Base-by-base conservation (phyloP, 37 sponge, comb jelly and placozoan genomes). In the Cladorhizidae sp. region DNA sequence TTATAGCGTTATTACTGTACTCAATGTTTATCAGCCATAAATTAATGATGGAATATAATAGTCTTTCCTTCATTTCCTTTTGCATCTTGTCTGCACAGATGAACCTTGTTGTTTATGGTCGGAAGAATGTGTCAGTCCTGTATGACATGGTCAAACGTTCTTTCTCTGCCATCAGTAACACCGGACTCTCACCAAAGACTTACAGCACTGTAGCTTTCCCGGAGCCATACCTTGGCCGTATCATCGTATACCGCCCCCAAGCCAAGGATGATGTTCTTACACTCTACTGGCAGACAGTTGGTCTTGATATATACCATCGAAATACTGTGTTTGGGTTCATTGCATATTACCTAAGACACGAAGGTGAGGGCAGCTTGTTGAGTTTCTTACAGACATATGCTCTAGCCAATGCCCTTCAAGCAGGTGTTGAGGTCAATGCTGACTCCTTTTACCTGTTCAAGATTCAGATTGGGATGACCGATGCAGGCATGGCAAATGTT, bases 71-170 rank as follows among this genome's bases (percentile, higher is more conserved):
- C n/a, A n/a, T n/a, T n/a, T n/a, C n/a, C n/a, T 45, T 45, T 45
- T 45, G 5, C 9, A 12, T 12, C 9, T 45, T 25, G 51, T 32
- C 9, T 54, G 62, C n/a, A 17, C 83, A 93, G 95, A 92, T 97
- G 93, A 88, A 92, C 39, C 83, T 94, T 18, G 98, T 85, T 14
- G 67, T 97, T 5, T 90, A 89, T 67, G 98, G 95, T 0, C 80
- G 75, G 2, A 89, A 94, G 41, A 49, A 79, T 56, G 22, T 90
- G 22, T 67, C 76, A 39, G 78, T 73, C 28, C 84, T 97, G 20
- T 15, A 65, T 8, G 1, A 69, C 1, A 84, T 77, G 81, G 87
- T 82, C 26, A 52, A 73, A 8, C 41, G 33, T 8, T 86, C 37
- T 42, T 97, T 97, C 75, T 71, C 85, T 40, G 64, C 52, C 32